Conservation (phyloP, 2,113 vertebrate species). For the Myrmophylax atrothorax region DNA sequence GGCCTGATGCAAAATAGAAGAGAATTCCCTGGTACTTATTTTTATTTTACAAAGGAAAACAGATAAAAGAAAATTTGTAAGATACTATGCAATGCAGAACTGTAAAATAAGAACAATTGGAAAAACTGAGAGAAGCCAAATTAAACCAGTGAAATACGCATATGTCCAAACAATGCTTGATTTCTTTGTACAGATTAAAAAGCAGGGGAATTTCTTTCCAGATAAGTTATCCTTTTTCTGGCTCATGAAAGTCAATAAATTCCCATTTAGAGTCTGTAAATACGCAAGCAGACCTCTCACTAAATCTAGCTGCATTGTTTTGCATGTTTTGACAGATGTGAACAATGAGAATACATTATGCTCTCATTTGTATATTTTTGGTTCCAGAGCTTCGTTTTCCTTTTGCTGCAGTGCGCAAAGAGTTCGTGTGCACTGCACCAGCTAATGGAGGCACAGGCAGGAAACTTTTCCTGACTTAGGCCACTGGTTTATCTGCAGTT, state of each 20-base stretch:
- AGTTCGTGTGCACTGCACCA: neutral
- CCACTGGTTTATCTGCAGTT: neutral
- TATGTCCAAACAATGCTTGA: neutral
- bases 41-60: neutral
- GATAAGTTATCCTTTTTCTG: neutral
- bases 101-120: neutral
- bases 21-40: neutral
- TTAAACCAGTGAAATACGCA: neutral
- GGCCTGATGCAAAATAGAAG: neutral
- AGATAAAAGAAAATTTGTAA: neutral
- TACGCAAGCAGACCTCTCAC: neutral
- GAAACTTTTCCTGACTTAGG: neutral
- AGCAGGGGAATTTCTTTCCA: neutral
- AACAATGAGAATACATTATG: slow-evolving; percentile 2
- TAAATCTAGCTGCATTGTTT: slow-evolving; percentile 29
- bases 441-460: neutral
- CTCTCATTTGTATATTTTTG: slow-evolving; percentile 8
- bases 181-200: neutral
- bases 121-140: slow-evolving; percentile 19
- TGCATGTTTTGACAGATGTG: slow-evolving; percentile 24
- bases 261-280: neutral
- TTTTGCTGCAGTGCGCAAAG: neutral
- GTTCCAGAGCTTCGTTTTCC: neutral
- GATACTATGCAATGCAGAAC: neutral
- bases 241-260: slow-evolving; percentile 7